Evolutionary conservation across 2,797 vertebrate species (phyloP), one percentile per base, ranked within the genome.

Genomic region (Aphelocoma californica): DNA sequence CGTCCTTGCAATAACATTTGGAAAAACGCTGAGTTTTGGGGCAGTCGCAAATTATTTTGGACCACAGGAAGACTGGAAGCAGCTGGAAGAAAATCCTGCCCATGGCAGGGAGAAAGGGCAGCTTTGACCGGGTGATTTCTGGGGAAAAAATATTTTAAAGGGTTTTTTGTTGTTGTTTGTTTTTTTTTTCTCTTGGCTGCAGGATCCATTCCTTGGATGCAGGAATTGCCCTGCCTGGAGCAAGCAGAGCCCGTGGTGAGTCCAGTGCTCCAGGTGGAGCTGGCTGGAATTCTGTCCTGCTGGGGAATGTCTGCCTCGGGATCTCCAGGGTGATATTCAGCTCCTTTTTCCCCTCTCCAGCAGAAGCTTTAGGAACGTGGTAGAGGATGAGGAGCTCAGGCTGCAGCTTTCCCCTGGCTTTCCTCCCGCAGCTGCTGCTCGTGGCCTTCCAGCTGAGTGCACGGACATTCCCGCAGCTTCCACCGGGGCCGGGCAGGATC

Each of bases 41-140:
- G 42, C 79, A 60, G 69, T 18, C 69, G 9, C 12, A 0, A 12
- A 45, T 11, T 29, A 20, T 36, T 79, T 44, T 18, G 77, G 53
- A 5, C 15, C 17, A 0, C 0, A 4, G 90, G 81, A 64, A 86
- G 61, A 50, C 24, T n/a, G 44, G 32, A 18, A 67, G 40, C 34
- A 57, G n/a, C 79, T 67, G 83, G 80, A 53, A 57, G 44, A 67
- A 74, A 74, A 79, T 17, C 36, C 66, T 81, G 48, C 23, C 40
- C 2, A 0, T 7, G 5, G 1, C 47, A 36, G 10, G 48, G 36
- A 47, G 40, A 32, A 73, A 38, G 8, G 50, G 24, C 1, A 2
- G n/a, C 34, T 86, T 26, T 24, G 29, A 6, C 5, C 56, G 7
- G 28, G 31, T 32, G 75, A n/a, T 57, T 75, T 56, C 54, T 42